phyloP scores from a whole-genome alignment of 2,888 invertebrate species.

The Drosophila yooni region DNA sequence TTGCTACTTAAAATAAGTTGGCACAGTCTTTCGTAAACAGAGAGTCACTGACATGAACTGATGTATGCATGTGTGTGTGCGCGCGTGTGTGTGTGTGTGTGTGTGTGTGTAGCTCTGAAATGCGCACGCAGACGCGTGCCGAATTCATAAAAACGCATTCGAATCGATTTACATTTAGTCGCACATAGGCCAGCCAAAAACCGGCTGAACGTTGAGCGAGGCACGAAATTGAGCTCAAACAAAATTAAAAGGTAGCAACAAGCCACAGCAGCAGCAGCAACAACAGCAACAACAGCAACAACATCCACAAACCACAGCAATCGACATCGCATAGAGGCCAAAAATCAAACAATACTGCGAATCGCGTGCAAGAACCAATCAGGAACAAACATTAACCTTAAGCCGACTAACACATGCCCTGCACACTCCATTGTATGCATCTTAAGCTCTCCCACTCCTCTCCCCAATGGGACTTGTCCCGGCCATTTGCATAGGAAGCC shows the following conservation, averaged over 20 bases:
- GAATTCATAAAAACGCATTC: constrained; percentile 81
- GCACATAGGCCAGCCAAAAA: constrained; percentile 56
- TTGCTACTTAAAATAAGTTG: constrained; percentile 40
- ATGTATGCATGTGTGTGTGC: not conserved
- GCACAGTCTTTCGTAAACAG: constrained; percentile 19
- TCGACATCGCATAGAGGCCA: constrained; percentile 28
- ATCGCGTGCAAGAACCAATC: constrained; percentile 50
- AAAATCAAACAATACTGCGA: constrained; percentile 38
- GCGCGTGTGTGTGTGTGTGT: constrained; percentile 3
- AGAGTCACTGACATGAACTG: not conserved
- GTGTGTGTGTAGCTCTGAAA: constrained; percentile 47
- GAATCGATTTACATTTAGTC: constrained; percentile 76
- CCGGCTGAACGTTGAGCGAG: constrained; percentile 41
- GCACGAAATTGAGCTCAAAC: constrained; percentile 70
- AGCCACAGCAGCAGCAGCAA: constrained; percentile 1
- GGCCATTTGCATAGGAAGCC: not conserved
- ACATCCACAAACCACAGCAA: constrained; percentile 12
- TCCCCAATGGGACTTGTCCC: not conserved
- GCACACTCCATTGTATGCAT: not conserved
- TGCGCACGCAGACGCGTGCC: constrained; percentile 83
- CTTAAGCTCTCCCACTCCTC: constrained; percentile 13
- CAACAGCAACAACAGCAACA: not conserved
- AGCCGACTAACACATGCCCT: constrained; percentile 36
- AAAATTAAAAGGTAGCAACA: constrained; percentile 53
- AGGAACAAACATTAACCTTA: not conserved